Evolutionary conservation across 2,888 invertebrate species (phyloP).

Genomic region (Syritta pipiens): DNA sequence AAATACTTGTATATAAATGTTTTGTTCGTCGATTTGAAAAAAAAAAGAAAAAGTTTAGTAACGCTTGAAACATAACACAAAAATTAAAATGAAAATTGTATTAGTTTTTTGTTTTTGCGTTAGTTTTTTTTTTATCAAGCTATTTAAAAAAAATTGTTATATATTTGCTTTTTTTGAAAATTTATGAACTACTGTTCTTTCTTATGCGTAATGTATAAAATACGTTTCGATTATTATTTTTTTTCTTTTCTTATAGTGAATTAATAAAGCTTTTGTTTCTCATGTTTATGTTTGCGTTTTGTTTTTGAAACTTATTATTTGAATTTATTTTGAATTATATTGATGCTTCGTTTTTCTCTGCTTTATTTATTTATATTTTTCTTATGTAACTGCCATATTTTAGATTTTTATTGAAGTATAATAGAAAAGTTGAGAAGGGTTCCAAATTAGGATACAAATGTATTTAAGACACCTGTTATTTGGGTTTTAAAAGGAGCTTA

Average conservation of each 20-base stretch:
- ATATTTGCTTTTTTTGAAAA: constrained; percentile 16
- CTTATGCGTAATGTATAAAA: constrained; percentile 10
- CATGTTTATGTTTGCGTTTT: constrained; percentile 52
- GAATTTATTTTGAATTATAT: background rate
- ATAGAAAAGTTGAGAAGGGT: too few relatives aligned
- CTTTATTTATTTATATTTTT: background rate
- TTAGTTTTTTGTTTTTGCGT: constrained; percentile 35
- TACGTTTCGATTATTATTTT: background rate
- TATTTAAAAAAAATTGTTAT: constrained; percentile 38
- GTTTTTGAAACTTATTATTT: constrained; percentile 10
- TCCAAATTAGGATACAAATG: too few relatives aligned
- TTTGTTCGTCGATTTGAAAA: constrained; percentile 49
- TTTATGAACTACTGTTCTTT: constrained; percentile 21
- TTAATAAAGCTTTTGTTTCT: constrained; percentile 67
- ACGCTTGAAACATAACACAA: constrained; percentile 13
- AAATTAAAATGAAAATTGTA: constrained; percentile 18
- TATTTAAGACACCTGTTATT: too few relatives aligned
- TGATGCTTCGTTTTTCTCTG: background rate
- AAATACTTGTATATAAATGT: constrained; percentile 62
- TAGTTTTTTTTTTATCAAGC: constrained; percentile 28
- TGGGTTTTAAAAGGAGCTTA: too few relatives aligned
- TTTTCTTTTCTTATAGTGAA: constrained; percentile 41
- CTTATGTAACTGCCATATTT: too few relatives aligned
- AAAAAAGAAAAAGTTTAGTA: constrained; percentile 19
- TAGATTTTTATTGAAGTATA: too few relatives aligned